Base-by-base conservation (phyloP, 2,797 vertebrate genomes). In the Sebastes glaucus region DNA sequence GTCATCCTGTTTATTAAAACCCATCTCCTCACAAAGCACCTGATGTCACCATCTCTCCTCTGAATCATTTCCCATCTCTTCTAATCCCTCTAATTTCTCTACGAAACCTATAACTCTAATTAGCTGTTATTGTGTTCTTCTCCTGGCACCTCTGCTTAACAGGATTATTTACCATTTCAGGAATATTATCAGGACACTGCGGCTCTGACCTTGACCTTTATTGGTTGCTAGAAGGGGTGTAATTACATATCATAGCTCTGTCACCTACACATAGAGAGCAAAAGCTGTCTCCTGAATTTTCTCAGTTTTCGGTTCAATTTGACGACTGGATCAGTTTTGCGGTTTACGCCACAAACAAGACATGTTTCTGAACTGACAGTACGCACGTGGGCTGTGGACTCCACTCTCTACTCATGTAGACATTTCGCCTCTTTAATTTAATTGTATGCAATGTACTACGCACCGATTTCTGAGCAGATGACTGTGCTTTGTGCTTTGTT, bases 181-280 rank as follows among this genome's bases (percentile, higher is more conserved):
- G 53, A 53, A 74, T 35, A 64, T 74, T 22, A 73, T 61, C 33
- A 57, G 49, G 56, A 18, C 38, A 7, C 25, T 28, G 46, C 27
- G 52, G 27, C 64, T 69, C 57, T 67, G 72, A 83, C 80, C 76
- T 70, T 75, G 78, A 83, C 65, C 73, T 75, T 74, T 71, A 71
- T 28, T 65, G 28, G n/a, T 60, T 61, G 62, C 73, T 67, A 7
- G 49, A 75, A 60, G 55, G 30, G 25, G 2, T 69, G 33, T 64
- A 74, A 46, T 70, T n/a, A 82, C 73, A 60, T 46, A 68, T 60
- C 25, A 65, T 2, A 13, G 22, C 23, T 63, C 20, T 70, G 27
- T 72, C 25, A 60, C 35, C 13, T 23, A 6, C 6, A 73, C 53
- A 64, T 60, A 59, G 38, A 76, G 42, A 78, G 28, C 46, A 38